These are phyloP conservation scores for Dione vanillae DNA, from an alignment of 2,888 invertebrate genomes.

Conservation along the genomic window DNA sequence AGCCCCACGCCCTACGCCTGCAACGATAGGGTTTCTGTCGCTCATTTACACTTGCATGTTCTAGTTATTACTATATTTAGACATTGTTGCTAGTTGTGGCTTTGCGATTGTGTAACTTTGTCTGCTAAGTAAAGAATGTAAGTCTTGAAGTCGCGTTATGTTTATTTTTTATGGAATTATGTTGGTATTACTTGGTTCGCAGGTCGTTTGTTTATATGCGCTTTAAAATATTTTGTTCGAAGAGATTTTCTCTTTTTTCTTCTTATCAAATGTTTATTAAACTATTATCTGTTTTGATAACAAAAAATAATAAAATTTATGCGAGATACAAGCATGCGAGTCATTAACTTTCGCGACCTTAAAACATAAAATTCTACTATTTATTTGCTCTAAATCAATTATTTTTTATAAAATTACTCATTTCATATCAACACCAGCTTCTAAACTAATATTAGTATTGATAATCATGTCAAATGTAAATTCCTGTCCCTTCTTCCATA, in stretches of 20 bases:
- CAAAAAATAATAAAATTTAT: background rate
- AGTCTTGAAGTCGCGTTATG: background rate
- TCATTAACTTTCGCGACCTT: conserved; percentile 1
- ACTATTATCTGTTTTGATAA: background rate
- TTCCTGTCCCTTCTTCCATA: conserved; percentile 47
- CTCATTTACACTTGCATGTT: conserved; percentile 79
- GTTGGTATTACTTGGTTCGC: background rate
- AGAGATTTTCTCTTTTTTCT: background rate
- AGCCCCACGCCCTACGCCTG: conserved; percentile 65
- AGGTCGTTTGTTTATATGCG: no score
- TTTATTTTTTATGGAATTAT: background rate
- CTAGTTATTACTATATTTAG: conserved; percentile 31
- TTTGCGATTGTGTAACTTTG: conserved; percentile 40
- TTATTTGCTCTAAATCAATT: background rate
- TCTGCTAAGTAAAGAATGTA: conserved; percentile 6
- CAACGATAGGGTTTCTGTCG: conserved; percentile 72
- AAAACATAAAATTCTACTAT: background rate
- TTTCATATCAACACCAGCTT: background rate
- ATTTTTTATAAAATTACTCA: background rate
- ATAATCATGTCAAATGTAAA: conserved; percentile 50
- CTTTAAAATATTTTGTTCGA: no score
- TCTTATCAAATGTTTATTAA: background rate
- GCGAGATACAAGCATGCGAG: background rate
- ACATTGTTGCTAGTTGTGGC: conserved; percentile 24
- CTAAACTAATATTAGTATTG: conserved; percentile 28